Evolutionary conservation across 1,140 invertebrate species (phyloP).

Genomic region (Aphaenogaster floridana): DNA sequence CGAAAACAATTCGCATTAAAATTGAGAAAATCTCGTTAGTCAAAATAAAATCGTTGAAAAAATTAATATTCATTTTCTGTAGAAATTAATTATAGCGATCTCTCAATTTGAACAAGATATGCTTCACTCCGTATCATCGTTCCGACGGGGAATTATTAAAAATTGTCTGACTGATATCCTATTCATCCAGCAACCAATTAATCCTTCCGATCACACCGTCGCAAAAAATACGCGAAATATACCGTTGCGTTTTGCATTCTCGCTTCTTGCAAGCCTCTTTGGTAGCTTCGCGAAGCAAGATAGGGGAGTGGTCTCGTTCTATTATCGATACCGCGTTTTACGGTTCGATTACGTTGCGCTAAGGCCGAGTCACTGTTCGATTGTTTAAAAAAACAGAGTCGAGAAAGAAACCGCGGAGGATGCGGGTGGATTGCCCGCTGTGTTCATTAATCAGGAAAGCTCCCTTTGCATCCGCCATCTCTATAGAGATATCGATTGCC

Average conservation of each 20-base stretch:
- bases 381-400: conserved; percentile 67
- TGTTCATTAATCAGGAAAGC: conserved; percentile 80
- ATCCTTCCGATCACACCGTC: conserved; percentile 28
- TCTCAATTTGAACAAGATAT: conserved; percentile 28
- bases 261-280: conserved; percentile 38
- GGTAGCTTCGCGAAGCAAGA: conserved; percentile 17
- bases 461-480: conserved; percentile 72
- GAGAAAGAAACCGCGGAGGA: conserved; percentile 68
- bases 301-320: conserved; percentile 34
- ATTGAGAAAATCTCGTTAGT: background rate
- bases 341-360: conserved; percentile 51
- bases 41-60: background rate
- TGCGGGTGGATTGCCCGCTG: conserved; percentile 67
- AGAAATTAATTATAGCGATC: conserved; percentile 2
- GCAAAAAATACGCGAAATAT: conserved; percentile 34
- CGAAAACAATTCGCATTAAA: background rate
- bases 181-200: conserved; percentile 55
- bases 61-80: background rate
- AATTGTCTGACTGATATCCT: conserved; percentile 20
- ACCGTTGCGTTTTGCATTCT: conserved; percentile 27
- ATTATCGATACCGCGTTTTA: conserved; percentile 54
- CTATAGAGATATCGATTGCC: conserved; percentile 79
- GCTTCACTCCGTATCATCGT: background rate
- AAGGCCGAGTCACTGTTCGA: conserved; percentile 61
- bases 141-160: conserved; percentile 1